phyloP scores from a whole-genome alignment of 2,797 vertebrate species.

The Galagoides demidoff region DNA sequence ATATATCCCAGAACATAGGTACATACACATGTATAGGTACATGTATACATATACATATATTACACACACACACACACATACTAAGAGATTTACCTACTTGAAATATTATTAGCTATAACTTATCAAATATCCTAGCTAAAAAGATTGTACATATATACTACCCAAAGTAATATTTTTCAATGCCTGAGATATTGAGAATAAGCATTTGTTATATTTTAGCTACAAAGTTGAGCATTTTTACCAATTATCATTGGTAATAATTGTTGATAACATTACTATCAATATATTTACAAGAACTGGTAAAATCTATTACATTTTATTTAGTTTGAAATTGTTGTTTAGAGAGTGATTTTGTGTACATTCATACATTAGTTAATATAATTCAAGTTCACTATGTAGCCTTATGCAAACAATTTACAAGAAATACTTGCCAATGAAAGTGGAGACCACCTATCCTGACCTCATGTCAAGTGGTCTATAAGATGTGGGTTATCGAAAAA shows the following conservation, averaged over 20 bases:
- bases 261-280: neutral
- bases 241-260: neutral
- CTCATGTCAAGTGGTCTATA: neutral
- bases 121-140: neutral
- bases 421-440: neutral
- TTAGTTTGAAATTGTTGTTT: neutral
- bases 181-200: neutral
- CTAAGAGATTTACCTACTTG: neutral
- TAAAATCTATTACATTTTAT: neutral
- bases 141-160: neutral
- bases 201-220: neutral
- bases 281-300: neutral
- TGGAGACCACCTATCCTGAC: too few species aligned
- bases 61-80: neutral
- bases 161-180: conserved; percentile 8
- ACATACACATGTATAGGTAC: neutral
- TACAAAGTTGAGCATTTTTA: neutral
- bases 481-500: neutral
- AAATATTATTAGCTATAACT: neutral
- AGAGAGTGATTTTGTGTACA: neutral
- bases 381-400: neutral
- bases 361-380: neutral
- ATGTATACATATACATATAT: neutral
- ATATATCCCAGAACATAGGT: neutral
- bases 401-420: neutral